Conservation (phyloP, 2,888 invertebrate genomes). For the Cylloceria caligata region DNA sequence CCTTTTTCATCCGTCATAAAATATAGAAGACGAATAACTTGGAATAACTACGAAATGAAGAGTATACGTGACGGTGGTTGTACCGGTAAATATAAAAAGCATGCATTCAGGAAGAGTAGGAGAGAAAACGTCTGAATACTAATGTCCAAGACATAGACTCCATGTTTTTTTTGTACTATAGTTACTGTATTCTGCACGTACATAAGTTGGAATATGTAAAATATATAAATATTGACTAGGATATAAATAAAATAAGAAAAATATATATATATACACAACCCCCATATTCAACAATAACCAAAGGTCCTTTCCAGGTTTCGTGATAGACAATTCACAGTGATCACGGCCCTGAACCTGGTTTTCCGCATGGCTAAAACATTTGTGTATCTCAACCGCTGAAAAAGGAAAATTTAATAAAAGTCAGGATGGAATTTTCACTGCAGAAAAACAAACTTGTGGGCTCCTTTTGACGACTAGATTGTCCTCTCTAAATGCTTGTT, state of each 20-base stretch:
- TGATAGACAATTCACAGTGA: too few relatives aligned
- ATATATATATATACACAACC: not conserved
- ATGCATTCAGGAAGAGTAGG: slow-evolving; percentile 46
- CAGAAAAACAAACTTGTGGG: not conserved
- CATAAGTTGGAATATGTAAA: slow-evolving; percentile 22
- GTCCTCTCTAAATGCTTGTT: not conserved
- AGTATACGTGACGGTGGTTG: not conserved
- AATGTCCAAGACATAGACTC: slow-evolving; percentile 18
- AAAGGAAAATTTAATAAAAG: slow-evolving; percentile 19
- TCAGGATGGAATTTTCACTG: too few relatives aligned
- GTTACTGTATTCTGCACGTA: slow-evolving; percentile 15
- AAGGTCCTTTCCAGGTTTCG: slow-evolving; percentile 31
- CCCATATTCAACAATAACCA: not conserved
- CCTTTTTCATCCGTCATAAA: slow-evolving; percentile 20
- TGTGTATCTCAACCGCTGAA: not conserved
- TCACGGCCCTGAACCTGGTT: not conserved
- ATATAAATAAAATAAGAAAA: slow-evolving; percentile 46
- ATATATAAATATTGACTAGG: slow-evolving; percentile 18
- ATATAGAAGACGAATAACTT: slow-evolving; percentile 47
- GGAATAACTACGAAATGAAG: slow-evolving; percentile 6
- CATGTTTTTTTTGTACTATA: slow-evolving; percentile 23
- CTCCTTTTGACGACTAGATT: not conserved
- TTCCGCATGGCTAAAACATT: not conserved
- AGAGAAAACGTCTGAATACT: slow-evolving; percentile 35
- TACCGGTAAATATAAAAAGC: slow-evolving; percentile 13